phyloP scores from a whole-genome alignment of 2,888 invertebrate species.

The Galeopsomyia nigrocyanea region DNA sequence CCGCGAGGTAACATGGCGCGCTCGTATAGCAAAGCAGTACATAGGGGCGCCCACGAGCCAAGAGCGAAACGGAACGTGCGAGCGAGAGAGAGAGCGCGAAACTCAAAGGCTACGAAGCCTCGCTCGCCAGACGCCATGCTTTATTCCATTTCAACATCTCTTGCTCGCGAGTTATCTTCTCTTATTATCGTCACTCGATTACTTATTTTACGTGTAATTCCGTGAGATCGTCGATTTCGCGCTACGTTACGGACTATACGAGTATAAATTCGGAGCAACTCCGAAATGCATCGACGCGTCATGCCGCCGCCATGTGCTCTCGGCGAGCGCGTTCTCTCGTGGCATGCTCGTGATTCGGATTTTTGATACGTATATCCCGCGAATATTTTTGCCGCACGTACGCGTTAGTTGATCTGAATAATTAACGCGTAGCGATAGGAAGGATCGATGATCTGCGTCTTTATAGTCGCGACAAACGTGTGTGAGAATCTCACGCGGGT shows the following conservation, averaged over 20 bases:
- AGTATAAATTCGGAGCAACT: too few relatives aligned
- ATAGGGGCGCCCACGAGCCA: conserved; percentile 51
- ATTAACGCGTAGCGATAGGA: too few relatives aligned
- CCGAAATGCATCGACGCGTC: neutral
- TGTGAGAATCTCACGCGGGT: neutral
- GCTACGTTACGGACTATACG: too few relatives aligned
- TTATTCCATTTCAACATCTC: too few relatives aligned
- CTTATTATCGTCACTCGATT: too few relatives aligned
- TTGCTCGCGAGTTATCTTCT: too few relatives aligned
- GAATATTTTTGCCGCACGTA: too few relatives aligned
- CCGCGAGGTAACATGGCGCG: conserved; percentile 30
- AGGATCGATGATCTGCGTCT: neutral
- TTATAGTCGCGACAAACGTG: conserved; percentile 10
- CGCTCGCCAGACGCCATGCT: conserved; percentile 3
- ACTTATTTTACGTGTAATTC: too few relatives aligned
- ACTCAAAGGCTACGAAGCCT: conserved; percentile 15
- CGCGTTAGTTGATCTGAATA: too few relatives aligned
- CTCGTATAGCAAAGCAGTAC: conserved; percentile 32
- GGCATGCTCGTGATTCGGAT: neutral
- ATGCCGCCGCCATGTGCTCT: conserved; percentile 36
- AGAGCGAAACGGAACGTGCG: neutral
- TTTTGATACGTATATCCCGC: neutral
- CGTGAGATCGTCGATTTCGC: too few relatives aligned
- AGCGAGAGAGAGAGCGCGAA: conserved; percentile 22
- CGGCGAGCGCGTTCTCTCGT: neutral